phyloP scores from a whole-genome alignment of 2,797 vertebrate species.

The Catamblyrhynchus diadema region DNA sequence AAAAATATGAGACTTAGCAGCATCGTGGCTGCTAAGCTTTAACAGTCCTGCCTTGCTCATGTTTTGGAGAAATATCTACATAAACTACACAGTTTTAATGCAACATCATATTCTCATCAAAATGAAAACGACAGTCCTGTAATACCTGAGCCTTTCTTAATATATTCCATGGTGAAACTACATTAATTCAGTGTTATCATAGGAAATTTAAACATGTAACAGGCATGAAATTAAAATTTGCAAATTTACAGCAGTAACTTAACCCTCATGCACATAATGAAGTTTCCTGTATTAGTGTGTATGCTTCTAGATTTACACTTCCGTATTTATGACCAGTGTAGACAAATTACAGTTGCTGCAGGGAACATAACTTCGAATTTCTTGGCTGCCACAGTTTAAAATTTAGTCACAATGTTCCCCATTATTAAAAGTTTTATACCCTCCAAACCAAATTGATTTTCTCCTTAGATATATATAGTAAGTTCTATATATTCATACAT shows the following conservation, averaged over 20 bases:
- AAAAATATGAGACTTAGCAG: background rate
- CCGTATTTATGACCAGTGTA: background rate
- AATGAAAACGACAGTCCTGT: background rate
- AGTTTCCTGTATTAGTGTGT: background rate
- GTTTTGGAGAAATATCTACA: background rate
- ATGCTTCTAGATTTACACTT: conserved; percentile 1
- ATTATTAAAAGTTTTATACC: background rate
- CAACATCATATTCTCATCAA: background rate
- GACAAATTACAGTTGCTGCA: conserved; percentile 22
- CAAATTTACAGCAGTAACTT: conserved; percentile 31
- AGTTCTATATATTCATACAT: background rate
- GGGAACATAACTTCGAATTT: conserved; percentile 17
- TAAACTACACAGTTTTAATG: background rate
- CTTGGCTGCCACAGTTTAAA: background rate
- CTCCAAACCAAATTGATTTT: background rate
- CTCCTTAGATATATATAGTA: background rate
- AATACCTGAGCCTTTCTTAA: background rate
- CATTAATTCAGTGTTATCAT: conserved; percentile 1
- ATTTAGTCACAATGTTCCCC: background rate
- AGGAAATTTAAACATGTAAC: conserved; percentile 31
- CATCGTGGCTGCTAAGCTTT: background rate
- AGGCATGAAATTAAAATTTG: conserved; percentile 24
- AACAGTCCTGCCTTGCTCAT: background rate
- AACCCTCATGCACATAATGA: background rate
- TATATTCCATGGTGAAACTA: background rate